Evolutionary conservation across 2,888 invertebrate species (phyloP).

Genomic region (Perithous albicinctus): DNA sequence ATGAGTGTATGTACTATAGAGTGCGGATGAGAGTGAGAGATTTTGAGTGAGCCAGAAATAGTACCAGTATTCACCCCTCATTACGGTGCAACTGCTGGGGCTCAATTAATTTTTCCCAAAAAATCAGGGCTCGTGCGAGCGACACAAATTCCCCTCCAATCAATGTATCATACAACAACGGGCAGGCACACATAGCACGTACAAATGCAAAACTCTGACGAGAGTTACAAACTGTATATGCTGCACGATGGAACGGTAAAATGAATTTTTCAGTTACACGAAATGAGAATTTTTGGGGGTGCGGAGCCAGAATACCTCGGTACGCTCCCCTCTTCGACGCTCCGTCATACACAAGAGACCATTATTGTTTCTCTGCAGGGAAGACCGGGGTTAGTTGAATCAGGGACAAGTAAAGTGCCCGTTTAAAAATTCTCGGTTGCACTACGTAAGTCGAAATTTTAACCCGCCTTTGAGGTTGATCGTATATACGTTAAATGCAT

Average conservation of each 20-base stretch:
- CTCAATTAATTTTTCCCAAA: slow-evolving; percentile 65
- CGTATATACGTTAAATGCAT: no score
- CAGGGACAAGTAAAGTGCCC: no score
- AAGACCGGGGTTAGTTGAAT: no score
- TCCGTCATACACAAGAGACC: slow-evolving; percentile 28
- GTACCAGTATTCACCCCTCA: slow-evolving; percentile 40
- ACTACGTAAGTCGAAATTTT: no score
- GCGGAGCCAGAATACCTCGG: slow-evolving; percentile 20
- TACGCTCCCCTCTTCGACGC: slow-evolving; percentile 9
- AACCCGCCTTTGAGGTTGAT: no score
- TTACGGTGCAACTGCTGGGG: slow-evolving; percentile 40
- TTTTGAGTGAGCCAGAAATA: not conserved
- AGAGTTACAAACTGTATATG: slow-evolving; percentile 36
- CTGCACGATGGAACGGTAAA: slow-evolving; percentile 50
- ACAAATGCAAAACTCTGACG: slow-evolving; percentile 21
- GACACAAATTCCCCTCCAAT: slow-evolving; percentile 53
- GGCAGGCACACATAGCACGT: slow-evolving; percentile 18
- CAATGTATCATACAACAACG: slow-evolving; percentile 37
- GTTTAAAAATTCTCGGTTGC: no score
- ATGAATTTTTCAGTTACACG: slow-evolving; percentile 67
- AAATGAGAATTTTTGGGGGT: slow-evolving; percentile 64
- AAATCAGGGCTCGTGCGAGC: slow-evolving; percentile 60
- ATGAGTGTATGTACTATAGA: not conserved
- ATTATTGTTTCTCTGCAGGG: slow-evolving; percentile 33
- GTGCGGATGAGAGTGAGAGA: slow-evolving; percentile 9